Percentiles rank a stretch among this genome's conserved stretches.
These are phyloP conservation scores for Acleris literana DNA, from an alignment of 2,888 invertebrate genomes.

Conservation along the genomic window DNA sequence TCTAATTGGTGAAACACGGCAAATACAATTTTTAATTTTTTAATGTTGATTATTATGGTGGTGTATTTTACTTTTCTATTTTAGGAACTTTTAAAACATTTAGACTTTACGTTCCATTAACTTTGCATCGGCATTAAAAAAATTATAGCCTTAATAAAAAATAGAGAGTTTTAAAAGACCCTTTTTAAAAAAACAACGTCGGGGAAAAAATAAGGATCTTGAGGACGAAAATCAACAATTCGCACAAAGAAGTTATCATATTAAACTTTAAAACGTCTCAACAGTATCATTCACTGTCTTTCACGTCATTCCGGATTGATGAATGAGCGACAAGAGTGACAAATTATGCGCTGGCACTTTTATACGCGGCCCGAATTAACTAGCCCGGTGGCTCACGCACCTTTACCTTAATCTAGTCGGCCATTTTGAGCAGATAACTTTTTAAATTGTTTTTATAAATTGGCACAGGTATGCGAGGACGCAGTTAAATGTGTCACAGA, in stretches of 20 bases:
- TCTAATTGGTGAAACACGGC: no score
- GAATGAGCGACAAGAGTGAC: constrained; percentile 50
- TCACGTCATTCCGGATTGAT: constrained; percentile 40
- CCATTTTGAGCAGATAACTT: constrained; percentile 34
- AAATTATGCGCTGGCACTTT: constrained; percentile 35
- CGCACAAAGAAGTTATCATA: constrained; percentile 12
- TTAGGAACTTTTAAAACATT: no score
- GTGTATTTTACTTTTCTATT: no score
- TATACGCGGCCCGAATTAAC: constrained; percentile 45
- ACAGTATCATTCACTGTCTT: constrained; percentile 28
- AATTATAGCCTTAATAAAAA: no score
- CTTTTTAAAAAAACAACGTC: no score
- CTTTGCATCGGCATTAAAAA: no score
- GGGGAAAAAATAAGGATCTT: no score
- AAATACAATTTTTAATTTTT: no score
- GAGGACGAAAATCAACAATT: no score
- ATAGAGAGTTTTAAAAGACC: no score
- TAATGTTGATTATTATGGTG: no score
- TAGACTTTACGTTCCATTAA: no score
- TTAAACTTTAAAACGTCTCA: constrained; percentile 27
- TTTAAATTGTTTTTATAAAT: constrained; percentile 34
- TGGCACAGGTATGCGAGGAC: constrained; percentile 32
- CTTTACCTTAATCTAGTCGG: constrained; percentile 45
- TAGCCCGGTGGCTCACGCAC: constrained; percentile 51
- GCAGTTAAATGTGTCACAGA: constrained; percentile 24